A percentile compares a stretch with the other conserved stretches of the same genome.
Conservation (phyloP, 2,888 invertebrate genomes). For the Theretra japonica region DNA sequence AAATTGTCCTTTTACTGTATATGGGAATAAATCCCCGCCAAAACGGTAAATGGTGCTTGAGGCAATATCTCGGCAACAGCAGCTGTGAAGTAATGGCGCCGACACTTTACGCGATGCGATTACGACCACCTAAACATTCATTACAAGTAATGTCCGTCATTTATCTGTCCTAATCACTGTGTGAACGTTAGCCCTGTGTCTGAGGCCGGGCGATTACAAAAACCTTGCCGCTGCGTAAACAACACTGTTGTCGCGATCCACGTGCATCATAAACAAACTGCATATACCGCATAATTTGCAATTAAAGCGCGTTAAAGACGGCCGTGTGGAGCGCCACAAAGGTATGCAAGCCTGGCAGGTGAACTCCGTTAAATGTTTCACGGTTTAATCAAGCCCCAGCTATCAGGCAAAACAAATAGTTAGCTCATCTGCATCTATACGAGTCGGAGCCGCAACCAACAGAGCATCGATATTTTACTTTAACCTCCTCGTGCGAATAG, state of each 20-base stretch:
- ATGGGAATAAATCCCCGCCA: constrained; percentile 70
- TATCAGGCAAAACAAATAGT: constrained; percentile 84
- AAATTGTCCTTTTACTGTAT: constrained; percentile 60
- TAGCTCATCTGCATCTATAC: constrained; percentile 84
- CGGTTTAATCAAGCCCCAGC: constrained; percentile 82
- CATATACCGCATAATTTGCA: constrained; percentile 9
- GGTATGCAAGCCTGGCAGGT: constrained; percentile 59
- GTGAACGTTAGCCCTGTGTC: constrained; percentile 61
- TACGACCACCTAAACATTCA: constrained; percentile 85
- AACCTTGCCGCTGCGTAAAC: constrained; percentile 34
- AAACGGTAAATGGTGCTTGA: constrained; percentile 74
- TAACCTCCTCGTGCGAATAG: constrained; percentile 53
- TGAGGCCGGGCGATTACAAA: constrained; percentile 55
- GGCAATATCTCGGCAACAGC: constrained; percentile 82
- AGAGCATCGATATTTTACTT: constrained; percentile 74
- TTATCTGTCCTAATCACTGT: constrained; percentile 83
- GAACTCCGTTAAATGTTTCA: constrained; percentile 79
- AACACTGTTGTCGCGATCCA: not conserved
- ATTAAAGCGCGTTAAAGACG: constrained; percentile 12
- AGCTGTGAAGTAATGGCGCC: constrained; percentile 83
- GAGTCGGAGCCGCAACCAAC: constrained; percentile 74
- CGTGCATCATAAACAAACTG: constrained; percentile 5
- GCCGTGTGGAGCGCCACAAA: constrained; percentile 35
- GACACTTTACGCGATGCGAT: constrained; percentile 84
- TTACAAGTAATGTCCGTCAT: constrained; percentile 84